These are phyloP conservation scores for Bagarius yarrelli DNA, from an alignment of 2,113 vertebrate genomes.

Conservation along the genomic window DNA sequence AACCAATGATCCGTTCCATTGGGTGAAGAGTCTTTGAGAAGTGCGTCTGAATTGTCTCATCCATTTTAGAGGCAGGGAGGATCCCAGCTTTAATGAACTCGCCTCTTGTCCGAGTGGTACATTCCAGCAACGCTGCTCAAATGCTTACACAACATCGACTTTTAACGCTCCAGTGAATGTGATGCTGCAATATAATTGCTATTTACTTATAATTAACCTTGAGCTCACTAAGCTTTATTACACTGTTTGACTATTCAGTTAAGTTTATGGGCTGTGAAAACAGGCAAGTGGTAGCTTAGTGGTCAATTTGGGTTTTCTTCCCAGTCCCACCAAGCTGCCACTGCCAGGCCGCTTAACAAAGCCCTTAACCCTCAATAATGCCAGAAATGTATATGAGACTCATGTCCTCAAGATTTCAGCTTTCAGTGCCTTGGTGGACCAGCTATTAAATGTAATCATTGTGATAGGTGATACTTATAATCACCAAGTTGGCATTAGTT, in stretches of 20 bases:
- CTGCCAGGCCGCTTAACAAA: no score
- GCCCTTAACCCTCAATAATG: no score
- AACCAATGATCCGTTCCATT: constrained; percentile 79
- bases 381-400: no score
- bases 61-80: constrained; percentile 75
- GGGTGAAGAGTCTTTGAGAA: constrained; percentile 21
- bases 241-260: no score
- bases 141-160: constrained; percentile 70
- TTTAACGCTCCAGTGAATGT: constrained; percentile 1
- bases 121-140: constrained; percentile 83
- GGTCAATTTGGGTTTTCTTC: no score
- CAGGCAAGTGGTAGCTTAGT: no score
- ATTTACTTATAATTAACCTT: not conserved
- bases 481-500: not conserved
- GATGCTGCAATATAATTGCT: not conserved
- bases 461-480: not conserved
- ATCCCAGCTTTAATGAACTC: constrained; percentile 74
- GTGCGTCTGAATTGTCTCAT: not conserved
- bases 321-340: no score
- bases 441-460: not conserved
- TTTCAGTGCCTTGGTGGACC: not conserved
- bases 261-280: no score
- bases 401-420: not conserved
- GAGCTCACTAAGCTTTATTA: no score
- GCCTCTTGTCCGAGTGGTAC: constrained; percentile 78